Base-by-base conservation (phyloP, 37 sponge, comb jelly and placozoan genomes). In the Geodia barretti region DNA sequence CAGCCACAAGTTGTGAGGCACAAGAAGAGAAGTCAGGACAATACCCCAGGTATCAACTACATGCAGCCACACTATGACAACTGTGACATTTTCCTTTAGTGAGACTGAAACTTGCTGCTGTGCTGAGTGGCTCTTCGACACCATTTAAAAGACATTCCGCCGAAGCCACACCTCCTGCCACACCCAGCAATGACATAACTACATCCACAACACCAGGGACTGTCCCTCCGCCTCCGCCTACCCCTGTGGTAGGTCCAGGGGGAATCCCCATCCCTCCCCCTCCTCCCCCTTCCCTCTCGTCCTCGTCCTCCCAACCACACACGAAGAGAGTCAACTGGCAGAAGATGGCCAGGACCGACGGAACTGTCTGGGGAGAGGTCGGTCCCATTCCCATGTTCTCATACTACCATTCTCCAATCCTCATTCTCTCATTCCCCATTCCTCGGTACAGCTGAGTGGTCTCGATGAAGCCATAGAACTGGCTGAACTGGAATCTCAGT, bases 381-480 rank as follows among this genome's bases (percentile, higher is more conserved):
- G 25, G 81, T 34, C 19, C 1, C 1, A 70, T 39, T n/a, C 21
- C 74, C 26, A n/a, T 19, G 34, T 33, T 35, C 20, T 60, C 64
- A 62, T 21, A 28, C 2, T 34, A 29, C 29, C n/a, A 21, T 24
- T 28, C 31, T 28, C 30, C 62, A 37, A 35, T 5, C 33, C 4
- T 60, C 78, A 64, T 63, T 7, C 63, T 41, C 69, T 60, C 47
- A 41, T 30, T 60, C 31, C 35, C 37, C 25, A 23, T 42, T 25
- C 68, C 32, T 63, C 24, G 41, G n/a, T 47, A 62, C 69, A 93
- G 93, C 31, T 93, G 74, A 86, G 80, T 79, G 87, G 84, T 4
- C 39, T 93, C 41, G 79, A 89, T 37, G 93, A 93, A 21, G 82
- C 90, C 30, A 29, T 93, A 59, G 90, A 93, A 41, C 85, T 77